Evolutionary conservation across 2,113 vertebrate genomes (phyloP), one percentile per base, ranked within the genome.

Genomic region (Aplodontia rufa): DNA sequence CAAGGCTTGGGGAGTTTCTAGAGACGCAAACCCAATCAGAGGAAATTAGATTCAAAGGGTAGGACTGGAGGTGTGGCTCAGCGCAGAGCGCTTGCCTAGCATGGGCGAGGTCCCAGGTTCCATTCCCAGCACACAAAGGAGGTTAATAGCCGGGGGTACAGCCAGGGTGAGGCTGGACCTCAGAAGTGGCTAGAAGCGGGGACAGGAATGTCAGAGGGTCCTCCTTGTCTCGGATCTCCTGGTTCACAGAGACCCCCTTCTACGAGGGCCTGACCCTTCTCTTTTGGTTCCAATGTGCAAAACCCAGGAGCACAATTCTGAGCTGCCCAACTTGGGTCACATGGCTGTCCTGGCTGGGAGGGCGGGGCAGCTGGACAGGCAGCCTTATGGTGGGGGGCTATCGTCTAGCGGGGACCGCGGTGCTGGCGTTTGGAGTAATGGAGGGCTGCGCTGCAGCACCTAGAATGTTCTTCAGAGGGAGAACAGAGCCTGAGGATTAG

Each of bases 381-480:
- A 66, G 40, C 22, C 69, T 24, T 30, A 0, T 16, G 80, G 40
- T 37, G 4, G 30, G 60, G 28, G 28, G 7, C 17, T 32, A 30
- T 47, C 51, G 22, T 45, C 40, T 24, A 22, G 78, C 47, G 24
- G 1, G 3, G 12, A 9, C 3, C 40, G 69, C 16, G 53, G 60
- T 10, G 4, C 53, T 8, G 4, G 53, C 24, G 1, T 40, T 55
- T 71, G 14, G 14, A 19, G 20, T 13, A 17, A 47, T 3, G 6
- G 40, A 72, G 8, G 40, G 42, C 11, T 7, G 2, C 45, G 8
- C 13, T 28, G 4, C 1, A 16, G 53, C 28, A 35, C 58, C 76
- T 85, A 64, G 82, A 95, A 68, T 30, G 40, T 83, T 83, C 86
- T 49, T 78, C 35, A 37, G 87, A 72, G 74, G 40, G 47, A 92